Percentiles rank a stretch among this genome's conserved stretches.
These are phyloP conservation scores for Maccullochella peelii DNA, from an alignment of 2,113 vertebrate species.

Conservation along the genomic window DNA sequence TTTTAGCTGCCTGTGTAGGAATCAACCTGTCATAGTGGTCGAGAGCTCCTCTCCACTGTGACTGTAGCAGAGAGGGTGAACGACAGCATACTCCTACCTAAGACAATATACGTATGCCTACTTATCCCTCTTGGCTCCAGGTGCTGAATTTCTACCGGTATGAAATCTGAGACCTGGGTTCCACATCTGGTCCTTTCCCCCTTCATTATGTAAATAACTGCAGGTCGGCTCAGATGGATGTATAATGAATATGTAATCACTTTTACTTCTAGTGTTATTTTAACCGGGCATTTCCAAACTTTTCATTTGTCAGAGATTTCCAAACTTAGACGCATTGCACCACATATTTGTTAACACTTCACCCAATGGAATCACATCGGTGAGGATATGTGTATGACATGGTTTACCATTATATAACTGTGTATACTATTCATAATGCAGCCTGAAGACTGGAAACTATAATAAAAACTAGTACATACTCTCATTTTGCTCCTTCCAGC, in stretches of 20 bases:
- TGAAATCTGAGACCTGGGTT: conserved; percentile 41
- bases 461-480: not conserved
- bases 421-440: conserved; percentile 3
- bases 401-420: conserved; percentile 13
- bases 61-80: not conserved
- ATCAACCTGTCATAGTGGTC: conserved; percentile 16
- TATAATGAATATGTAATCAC: conserved; percentile 56
- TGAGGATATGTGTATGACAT: not conserved
- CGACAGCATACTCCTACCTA: not conserved
- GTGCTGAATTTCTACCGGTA: not conserved
- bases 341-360: not conserved
- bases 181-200: conserved; percentile 40
- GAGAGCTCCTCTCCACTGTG: not conserved
- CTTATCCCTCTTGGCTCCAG: not conserved
- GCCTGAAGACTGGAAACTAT: conserved; percentile 5
- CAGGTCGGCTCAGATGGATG: conserved; percentile 34
- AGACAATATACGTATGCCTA: conserved; percentile 22
- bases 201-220: conserved; percentile 65
- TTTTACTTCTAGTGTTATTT: conserved; percentile 37
- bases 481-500: not conserved
- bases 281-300: conserved; percentile 9
- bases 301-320: conserved; percentile 18
- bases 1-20: conserved; percentile 4
- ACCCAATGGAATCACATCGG: not conserved
- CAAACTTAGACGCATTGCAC: conserved; percentile 24